Conservation (phyloP, 2,797 vertebrate genomes). For the Poecilia velifera region DNA sequence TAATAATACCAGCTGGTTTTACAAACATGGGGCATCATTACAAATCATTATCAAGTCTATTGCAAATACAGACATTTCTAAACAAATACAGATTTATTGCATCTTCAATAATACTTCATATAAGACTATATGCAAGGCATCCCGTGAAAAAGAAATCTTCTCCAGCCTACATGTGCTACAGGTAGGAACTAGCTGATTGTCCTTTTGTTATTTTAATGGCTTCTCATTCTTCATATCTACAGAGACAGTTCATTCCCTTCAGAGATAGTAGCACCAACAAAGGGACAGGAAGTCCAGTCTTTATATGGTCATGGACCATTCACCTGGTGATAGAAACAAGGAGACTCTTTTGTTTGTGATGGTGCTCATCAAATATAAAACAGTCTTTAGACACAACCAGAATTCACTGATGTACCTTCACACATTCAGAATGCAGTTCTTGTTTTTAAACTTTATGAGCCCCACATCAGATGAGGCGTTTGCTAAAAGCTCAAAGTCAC, state of each 20-base stretch:
- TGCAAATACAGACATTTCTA: slow-evolving; percentile 72
- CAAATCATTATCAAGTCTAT: slow-evolving; percentile 56
- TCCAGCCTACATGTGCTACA: slow-evolving; percentile 46
- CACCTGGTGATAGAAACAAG: background rate
- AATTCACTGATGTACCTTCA: background rate
- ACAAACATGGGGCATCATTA: slow-evolving; percentile 77
- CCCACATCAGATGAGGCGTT: slow-evolving; percentile 23
- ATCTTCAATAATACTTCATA: slow-evolving; percentile 79
- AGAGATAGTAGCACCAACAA: background rate
- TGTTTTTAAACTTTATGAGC: slow-evolving; percentile 18
- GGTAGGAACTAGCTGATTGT: slow-evolving; percentile 75
- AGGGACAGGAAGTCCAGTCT: background rate
- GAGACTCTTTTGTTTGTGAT: slow-evolving; percentile 2
- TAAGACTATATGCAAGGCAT: slow-evolving; percentile 72
- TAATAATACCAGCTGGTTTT: slow-evolving; percentile 46
- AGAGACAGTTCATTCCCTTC: background rate
- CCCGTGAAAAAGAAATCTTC: slow-evolving; percentile 47
- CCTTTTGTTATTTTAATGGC: slow-evolving; percentile 74
- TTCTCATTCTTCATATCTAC: slow-evolving; percentile 44
- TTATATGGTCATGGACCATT: background rate
- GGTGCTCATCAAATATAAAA: slow-evolving; percentile 17
- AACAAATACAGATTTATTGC: slow-evolving; percentile 79
- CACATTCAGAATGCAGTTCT: background rate
- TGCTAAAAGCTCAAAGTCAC: background rate
- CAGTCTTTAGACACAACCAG: background rate